phyloP scores from a whole-genome alignment of 1,140 invertebrate species.

The Andrena cerasifolii region DNA sequence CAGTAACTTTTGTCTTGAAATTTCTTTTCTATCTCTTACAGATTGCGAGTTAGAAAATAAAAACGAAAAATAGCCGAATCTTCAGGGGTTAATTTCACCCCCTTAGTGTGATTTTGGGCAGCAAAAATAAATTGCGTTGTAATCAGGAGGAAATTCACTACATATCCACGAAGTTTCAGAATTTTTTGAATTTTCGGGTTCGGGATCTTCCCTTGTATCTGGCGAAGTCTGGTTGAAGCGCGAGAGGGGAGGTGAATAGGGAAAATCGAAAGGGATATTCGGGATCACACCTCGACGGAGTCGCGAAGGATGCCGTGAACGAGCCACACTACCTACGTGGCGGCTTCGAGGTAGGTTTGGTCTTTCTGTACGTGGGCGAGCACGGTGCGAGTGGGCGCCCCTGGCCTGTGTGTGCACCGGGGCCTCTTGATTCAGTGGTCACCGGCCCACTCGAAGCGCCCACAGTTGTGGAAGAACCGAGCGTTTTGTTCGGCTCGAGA shows the following conservation, averaged over 20 bases:
- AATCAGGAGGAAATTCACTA: too few relatives aligned
- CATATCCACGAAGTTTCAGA: too few relatives aligned
- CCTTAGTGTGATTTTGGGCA: too few relatives aligned
- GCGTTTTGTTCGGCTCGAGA: constrained; percentile 43
- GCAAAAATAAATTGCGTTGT: too few relatives aligned
- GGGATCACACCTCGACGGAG: constrained; percentile 4
- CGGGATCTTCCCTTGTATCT: too few relatives aligned
- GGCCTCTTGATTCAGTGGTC: constrained; percentile 65
- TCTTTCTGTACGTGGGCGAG: constrained; percentile 57
- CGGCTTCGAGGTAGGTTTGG: constrained; percentile 50
- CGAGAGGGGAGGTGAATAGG: constrained; percentile 15
- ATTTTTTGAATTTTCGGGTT: too few relatives aligned
- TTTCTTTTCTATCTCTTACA: too few relatives aligned
- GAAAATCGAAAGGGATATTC: constrained; percentile 37
- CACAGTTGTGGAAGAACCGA: constrained; percentile 54
- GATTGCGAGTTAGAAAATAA: too few relatives aligned
- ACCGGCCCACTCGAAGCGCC: constrained; percentile 65
- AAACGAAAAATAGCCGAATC: too few relatives aligned
- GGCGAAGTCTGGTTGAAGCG: neutral
- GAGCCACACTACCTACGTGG: constrained; percentile 54
- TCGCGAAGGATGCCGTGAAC: constrained; percentile 27
- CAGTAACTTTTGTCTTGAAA: too few relatives aligned
- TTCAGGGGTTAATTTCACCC: too few relatives aligned
- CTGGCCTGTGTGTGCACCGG: constrained; percentile 28
- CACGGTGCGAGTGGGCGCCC: constrained; percentile 54